These are phyloP conservation scores for Dicyrtoma fusca DNA, from an alignment of 2,888 invertebrate genomes.

Conservation along the genomic window DNA sequence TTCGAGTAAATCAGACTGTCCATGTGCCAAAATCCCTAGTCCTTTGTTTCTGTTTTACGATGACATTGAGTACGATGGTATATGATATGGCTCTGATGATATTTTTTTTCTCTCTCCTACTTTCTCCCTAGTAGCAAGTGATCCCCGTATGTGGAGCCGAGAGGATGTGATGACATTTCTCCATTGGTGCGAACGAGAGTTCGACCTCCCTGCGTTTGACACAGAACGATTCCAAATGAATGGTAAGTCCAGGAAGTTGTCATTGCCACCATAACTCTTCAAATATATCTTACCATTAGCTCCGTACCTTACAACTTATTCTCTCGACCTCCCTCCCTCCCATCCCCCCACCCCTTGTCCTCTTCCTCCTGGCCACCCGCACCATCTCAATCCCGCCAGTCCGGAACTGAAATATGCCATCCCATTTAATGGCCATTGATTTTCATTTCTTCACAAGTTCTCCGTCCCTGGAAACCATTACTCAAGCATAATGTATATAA, in stretches of 20 bases:
- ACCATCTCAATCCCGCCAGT: background rate
- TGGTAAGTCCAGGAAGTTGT: constrained; percentile 64
- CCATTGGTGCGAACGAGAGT: constrained; percentile 89
- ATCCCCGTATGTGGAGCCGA: constrained; percentile 87
- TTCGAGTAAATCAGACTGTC: background rate
- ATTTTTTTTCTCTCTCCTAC: constrained; percentile 6
- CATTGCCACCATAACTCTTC: constrained; percentile 32
- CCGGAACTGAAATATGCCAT: constrained; percentile 35
- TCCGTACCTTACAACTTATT: background rate
- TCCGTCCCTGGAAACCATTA: constrained; percentile 13
- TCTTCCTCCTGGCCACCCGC: constrained; percentile 14
- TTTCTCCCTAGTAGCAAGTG: constrained; percentile 67
- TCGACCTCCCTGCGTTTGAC: constrained; percentile 87
- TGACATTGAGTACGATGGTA: constrained; percentile 12
- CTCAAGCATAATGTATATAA: constrained; percentile 3
- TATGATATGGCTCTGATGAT: constrained; percentile 7
- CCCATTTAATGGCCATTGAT: constrained; percentile 33
- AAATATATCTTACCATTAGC: background rate
- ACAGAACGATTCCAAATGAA: constrained; percentile 96
- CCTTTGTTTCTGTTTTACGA: constrained; percentile 31
- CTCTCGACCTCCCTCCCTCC: constrained; percentile 13
- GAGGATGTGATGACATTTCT: constrained; percentile 86
- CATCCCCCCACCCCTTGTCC: constrained; percentile 11
- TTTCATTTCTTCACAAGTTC: constrained; percentile 10
- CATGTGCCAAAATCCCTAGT: background rate